Percentiles rank a stretch among this genome's conserved stretches.
These are phyloP conservation scores for Ramphastos sulfuratus DNA, from an alignment of 2,113 vertebrate species.

Conservation along the genomic window DNA sequence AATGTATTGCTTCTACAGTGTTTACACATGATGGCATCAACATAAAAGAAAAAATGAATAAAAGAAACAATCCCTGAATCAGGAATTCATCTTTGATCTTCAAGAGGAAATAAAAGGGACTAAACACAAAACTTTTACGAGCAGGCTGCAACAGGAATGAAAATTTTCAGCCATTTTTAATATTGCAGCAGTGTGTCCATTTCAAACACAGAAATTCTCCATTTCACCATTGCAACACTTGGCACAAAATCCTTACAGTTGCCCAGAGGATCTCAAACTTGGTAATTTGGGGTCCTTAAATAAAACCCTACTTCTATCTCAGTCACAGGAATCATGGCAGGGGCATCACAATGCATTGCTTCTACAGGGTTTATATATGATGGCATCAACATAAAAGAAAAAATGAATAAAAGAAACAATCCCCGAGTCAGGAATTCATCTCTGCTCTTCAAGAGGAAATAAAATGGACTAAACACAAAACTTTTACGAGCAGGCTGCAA, in stretches of 20 bases:
- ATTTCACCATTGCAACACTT: too few relatives aligned
- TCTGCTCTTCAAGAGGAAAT: not conserved
- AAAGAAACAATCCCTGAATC: not conserved
- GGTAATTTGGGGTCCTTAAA: not conserved
- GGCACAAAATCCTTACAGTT: too few relatives aligned
- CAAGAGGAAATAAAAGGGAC: not conserved
- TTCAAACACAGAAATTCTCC: not conserved
- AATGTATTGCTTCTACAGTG: not conserved
- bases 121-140: not conserved
- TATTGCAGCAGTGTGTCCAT: not conserved
- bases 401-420: not conserved
- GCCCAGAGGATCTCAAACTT: not conserved
- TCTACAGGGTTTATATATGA: not conserved
- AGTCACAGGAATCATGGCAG: not conserved
- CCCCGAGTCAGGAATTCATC: not conserved
- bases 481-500: accelerated
- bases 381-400: not conserved
- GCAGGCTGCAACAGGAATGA: not conserved
- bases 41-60: not conserved
- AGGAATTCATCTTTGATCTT: not conserved
- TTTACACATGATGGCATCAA: not conserved
- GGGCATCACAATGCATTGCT: not conserved
- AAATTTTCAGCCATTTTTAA: not conserved
- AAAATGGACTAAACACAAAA: not conserved
- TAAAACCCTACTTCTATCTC: not conserved